phyloP scores from a whole-genome alignment of 2,888 invertebrate species.

The Furcula furcula region DNA sequence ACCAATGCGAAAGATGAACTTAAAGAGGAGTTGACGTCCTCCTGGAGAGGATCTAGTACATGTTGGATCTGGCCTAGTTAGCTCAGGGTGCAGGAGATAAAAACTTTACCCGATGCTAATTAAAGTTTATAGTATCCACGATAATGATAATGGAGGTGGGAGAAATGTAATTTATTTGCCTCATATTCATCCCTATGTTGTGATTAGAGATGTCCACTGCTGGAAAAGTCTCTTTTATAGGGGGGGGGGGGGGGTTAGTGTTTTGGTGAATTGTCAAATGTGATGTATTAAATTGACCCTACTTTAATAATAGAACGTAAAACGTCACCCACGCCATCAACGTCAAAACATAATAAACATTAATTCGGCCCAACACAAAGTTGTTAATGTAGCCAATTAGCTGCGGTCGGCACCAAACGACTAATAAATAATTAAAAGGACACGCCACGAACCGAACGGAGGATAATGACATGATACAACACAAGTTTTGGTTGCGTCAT shows the following conservation, averaged over 20 bases:
- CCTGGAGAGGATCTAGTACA: background rate
- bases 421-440: conserved; percentile 14
- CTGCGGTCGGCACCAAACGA: conserved; percentile 4
- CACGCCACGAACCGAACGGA: background rate
- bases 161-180: no score
- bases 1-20: conserved; percentile 34
- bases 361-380: conserved; percentile 9
- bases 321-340: background rate
- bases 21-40: conserved; percentile 31
- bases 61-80: background rate
- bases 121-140: no score
- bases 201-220: no score
- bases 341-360: conserved; percentile 2
- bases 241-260: no score
- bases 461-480: background rate
- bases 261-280: no score
- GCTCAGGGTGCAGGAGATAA: no score
- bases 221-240: no score
- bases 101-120: no score
- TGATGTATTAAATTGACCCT: no score
- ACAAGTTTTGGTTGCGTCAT: no score
- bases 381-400: conserved; percentile 12
- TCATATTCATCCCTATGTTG: no score
- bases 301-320: no score
- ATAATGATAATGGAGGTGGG: conserved; percentile 20